These are phyloP conservation scores for Oscarella lobularis DNA, from an alignment of 37 sponge, comb jelly and placozoan species.

Conservation along the genomic window DNA sequence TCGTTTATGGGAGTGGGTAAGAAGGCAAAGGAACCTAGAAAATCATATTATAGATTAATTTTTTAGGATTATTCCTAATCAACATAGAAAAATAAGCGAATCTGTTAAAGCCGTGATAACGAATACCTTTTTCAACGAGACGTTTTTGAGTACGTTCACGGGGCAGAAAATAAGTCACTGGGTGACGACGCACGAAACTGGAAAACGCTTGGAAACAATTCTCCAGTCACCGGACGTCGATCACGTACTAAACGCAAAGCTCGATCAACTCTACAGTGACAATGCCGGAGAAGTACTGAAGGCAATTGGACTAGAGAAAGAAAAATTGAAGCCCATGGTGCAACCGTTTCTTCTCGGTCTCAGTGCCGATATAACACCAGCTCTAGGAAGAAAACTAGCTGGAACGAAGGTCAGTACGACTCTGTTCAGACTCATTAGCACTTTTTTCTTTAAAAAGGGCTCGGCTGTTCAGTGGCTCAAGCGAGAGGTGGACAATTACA, in stretches of 20 bases:
- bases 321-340: constrained; percentile 31
- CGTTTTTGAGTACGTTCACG: constrained; percentile 45
- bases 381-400: neutral
- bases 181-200: constrained; percentile 25
- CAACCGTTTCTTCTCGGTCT: constrained; percentile 55
- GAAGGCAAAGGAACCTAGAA: too few relatives aligned
- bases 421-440: neutral
- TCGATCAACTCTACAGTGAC: constrained; percentile 21
- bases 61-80: constrained; percentile 27
- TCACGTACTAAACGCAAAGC: constrained; percentile 18
- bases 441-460: neutral
- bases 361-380: constrained; percentile 57
- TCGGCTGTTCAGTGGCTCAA: constrained; percentile 23
- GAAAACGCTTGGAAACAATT: constrained; percentile 30
- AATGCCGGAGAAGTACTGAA: constrained; percentile 41
- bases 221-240: constrained; percentile 26
- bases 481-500: constrained; percentile 50
- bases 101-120: constrained; percentile 45
- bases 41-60: too few relatives aligned
- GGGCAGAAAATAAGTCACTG: constrained; percentile 24
- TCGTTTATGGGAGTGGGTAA: constrained; percentile 38
- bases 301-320: constrained; percentile 25
- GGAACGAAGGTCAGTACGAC: neutral
- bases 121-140: constrained; percentile 41
- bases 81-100: constrained; percentile 31